phyloP scores from a whole-genome alignment of 2,797 vertebrate genomes.

The Alcedo quadribrachys region DNA sequence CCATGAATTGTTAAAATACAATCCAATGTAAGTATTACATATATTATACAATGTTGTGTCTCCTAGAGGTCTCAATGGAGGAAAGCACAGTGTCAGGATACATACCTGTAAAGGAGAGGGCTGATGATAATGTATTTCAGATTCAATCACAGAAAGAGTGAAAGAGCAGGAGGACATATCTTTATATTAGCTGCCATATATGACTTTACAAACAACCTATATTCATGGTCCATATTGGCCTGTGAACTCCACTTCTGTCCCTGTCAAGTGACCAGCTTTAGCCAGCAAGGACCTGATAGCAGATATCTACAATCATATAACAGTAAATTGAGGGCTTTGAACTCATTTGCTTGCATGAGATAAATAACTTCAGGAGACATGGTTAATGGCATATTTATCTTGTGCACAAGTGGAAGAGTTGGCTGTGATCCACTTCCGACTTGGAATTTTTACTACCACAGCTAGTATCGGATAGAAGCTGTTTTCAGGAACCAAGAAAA shows the following conservation, averaged over 20 bases:
- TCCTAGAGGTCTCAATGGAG: background rate
- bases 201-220: background rate
- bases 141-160: background rate
- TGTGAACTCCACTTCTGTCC: background rate
- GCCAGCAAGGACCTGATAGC: conserved; percentile 15
- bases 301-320: conserved; percentile 27
- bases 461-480: conserved; percentile 59
- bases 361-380: conserved; percentile 46
- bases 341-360: conserved; percentile 46
- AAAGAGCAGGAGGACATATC: background rate
- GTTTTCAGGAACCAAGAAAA: conserved; percentile 50
- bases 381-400: conserved; percentile 62
- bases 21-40: background rate
- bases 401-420: conserved; percentile 38
- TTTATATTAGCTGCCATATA: background rate
- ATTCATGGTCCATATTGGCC: background rate
- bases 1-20: background rate
- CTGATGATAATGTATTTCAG: background rate
- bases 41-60: background rate
- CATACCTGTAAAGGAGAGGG: background rate
- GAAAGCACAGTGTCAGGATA: background rate
- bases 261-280: background rate
- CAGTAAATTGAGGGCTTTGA: conserved; percentile 57
- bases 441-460: conserved; percentile 47
- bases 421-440: conserved; percentile 57